These are phyloP conservation scores for Burhinus bistriatus DNA, from an alignment of 2,113 vertebrate genomes.

Conservation along the genomic window DNA sequence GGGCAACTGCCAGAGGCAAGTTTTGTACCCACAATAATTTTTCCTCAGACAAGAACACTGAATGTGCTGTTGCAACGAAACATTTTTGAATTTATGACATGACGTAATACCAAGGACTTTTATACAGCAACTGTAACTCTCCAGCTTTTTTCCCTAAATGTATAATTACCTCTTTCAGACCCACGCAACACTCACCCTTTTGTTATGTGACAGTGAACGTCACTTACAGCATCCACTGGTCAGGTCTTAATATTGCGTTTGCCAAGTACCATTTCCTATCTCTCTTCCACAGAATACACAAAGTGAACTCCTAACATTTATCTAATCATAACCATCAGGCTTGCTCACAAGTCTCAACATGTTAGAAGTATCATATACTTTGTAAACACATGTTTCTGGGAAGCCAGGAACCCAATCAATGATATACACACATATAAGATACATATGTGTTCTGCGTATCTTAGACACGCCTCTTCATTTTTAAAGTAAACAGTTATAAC, in stretches of 20 bases:
- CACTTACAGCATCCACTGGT: neutral
- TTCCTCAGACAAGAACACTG: neutral
- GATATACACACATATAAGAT: neutral
- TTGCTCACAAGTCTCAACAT: neutral
- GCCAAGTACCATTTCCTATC: neutral
- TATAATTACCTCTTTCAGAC: neutral
- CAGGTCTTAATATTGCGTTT: neutral
- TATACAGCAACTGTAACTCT: neutral
- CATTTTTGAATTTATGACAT: neutral
- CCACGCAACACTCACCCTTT: neutral
- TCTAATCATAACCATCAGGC: neutral
- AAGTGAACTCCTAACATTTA: neutral
- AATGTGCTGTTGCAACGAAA: neutral
- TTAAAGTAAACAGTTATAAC: neutral
- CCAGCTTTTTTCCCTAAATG: neutral
- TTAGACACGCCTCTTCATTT: neutral
- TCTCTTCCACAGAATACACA: neutral
- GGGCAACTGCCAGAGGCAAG: neutral
- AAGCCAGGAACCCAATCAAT: neutral
- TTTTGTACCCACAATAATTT: neutral
- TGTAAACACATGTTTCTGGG: neutral
- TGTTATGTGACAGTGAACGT: neutral
- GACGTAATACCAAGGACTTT: neutral
- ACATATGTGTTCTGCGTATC: accelerated
- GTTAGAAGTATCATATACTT: neutral